Conservation (phyloP, 2,888 invertebrate species). For the Ophonus ardosiacus region DNA sequence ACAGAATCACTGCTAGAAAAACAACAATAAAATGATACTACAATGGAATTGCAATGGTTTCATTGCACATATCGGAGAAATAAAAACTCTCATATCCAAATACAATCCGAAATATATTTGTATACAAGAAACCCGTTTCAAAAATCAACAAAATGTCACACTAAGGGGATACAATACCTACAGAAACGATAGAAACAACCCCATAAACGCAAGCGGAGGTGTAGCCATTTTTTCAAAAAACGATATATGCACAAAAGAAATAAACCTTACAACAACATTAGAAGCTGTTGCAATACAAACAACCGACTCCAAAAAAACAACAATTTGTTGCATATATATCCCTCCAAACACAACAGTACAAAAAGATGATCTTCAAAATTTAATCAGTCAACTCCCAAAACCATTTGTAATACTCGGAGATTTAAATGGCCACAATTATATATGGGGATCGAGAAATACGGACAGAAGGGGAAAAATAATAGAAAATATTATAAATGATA, state of each 20-base stretch:
- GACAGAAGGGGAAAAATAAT: slow-evolving; percentile 64
- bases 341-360: background rate
- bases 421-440: slow-evolving; percentile 65
- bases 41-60: slow-evolving; percentile 50
- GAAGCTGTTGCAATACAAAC: slow-evolving; percentile 20
- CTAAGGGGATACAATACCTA: background rate
- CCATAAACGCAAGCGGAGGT: too few relatives aligned
- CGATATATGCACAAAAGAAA: background rate
- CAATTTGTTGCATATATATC: slow-evolving; percentile 19
- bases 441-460: slow-evolving; percentile 65
- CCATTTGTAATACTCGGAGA: slow-evolving; percentile 65
- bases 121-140: slow-evolving; percentile 15
- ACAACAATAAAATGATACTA: slow-evolving; percentile 17
- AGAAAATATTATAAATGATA: slow-evolving; percentile 59
- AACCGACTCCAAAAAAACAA: background rate
- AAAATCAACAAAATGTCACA: background rate
- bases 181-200: background rate
- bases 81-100: background rate
- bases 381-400: slow-evolving; percentile 65
- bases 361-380: slow-evolving; percentile 22
- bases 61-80: slow-evolving; percentile 10
- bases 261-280: background rate
- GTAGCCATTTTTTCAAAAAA: too few relatives aligned
- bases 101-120: background rate
- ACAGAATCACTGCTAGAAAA: background rate